A percentile compares a stretch with the other conserved stretches of the same genome.
These are phyloP conservation scores for Mongoloraphidia duomilia DNA, from an alignment of 2,888 invertebrate species.

Conservation along the genomic window DNA sequence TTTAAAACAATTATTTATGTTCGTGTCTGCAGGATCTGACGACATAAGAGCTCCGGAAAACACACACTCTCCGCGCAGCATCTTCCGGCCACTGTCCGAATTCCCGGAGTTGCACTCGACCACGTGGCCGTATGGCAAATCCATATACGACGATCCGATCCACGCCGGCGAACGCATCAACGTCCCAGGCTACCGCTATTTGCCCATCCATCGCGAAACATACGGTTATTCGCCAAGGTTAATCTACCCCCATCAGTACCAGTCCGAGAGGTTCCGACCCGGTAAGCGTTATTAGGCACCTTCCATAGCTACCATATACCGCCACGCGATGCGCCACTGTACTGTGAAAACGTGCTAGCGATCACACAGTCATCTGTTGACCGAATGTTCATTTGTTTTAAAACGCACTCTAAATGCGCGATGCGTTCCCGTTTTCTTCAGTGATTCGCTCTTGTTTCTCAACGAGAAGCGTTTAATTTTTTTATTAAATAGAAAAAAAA, in stretches of 20 bases:
- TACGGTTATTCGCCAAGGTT: constrained; percentile 81
- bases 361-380: too few relatives aligned
- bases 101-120: constrained; percentile 55
- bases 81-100: constrained; percentile 48
- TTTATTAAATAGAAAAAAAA: too few relatives aligned
- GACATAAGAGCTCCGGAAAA: constrained; percentile 78
- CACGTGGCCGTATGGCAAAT: constrained; percentile 66
- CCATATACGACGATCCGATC: constrained; percentile 75
- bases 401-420: too few relatives aligned
- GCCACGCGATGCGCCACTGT: too few relatives aligned
- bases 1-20: too few relatives aligned
- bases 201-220: constrained; percentile 78
- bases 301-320: constrained; percentile 5
- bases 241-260: constrained; percentile 77
- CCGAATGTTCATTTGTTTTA: too few relatives aligned
- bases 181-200: constrained; percentile 79
- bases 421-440: too few relatives aligned
- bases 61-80: constrained; percentile 50
- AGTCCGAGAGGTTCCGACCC: constrained; percentile 61
- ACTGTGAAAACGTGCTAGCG: too few relatives aligned
- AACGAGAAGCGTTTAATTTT: too few relatives aligned
- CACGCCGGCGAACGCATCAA: constrained; percentile 71
- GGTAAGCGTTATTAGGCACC: constrained; percentile 48
- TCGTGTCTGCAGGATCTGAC: constrained; percentile 58
- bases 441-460: too few relatives aligned